Evolutionary conservation across 2,888 invertebrate genomes (phyloP), one percentile per base, ranked within the genome.

Genomic region (Hartigia nigra): DNA sequence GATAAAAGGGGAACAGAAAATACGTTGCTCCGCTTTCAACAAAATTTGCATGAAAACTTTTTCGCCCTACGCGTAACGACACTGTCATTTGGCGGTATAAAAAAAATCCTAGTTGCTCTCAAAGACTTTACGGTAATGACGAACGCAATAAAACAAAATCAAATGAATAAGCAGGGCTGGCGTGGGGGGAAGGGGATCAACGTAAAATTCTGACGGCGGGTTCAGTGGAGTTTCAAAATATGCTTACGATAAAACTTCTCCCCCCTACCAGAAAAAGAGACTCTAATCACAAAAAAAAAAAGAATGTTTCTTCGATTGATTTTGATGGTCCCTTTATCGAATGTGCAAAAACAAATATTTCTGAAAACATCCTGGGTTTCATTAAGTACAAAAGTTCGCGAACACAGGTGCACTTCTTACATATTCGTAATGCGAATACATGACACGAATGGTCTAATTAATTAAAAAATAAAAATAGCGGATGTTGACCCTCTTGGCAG

Each of bases 301-400:
- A 76, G 76, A 76, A 5, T 34, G 23, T 23, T 23, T 55, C 23
- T 55, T 55, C 55, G 55, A 23, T 23, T 55, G 55, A 72, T 31
- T 31, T 72, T 72, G 39, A 78, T 81, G 81, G 79, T 85, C 81
- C 83, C 82, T 82, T 82, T 77, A 75, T 79, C 69, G 70, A 77
- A 69, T 37, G 76, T 32, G 70, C 72, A 76, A 77, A 80, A 79
- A 77, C 70, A 69, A 77, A 69, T 74, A 72, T 70, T 80, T 78
- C 74, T 39, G 55, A 69, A 76, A 80, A 76, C 77, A 78, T 81
- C 78, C 78, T 74, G 81, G 78, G 4, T 31, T 32, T 14, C 74
- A 81, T 87, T 87, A 87, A 87, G 86, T 87, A 87, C 86, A 80
- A 82, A 55, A 80, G 78, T 80, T 85, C 78, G 75, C 78, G 79